These are phyloP conservation scores for Echiichthys vipera DNA, from an alignment of 2,797 vertebrate genomes.

Conservation along the genomic window DNA sequence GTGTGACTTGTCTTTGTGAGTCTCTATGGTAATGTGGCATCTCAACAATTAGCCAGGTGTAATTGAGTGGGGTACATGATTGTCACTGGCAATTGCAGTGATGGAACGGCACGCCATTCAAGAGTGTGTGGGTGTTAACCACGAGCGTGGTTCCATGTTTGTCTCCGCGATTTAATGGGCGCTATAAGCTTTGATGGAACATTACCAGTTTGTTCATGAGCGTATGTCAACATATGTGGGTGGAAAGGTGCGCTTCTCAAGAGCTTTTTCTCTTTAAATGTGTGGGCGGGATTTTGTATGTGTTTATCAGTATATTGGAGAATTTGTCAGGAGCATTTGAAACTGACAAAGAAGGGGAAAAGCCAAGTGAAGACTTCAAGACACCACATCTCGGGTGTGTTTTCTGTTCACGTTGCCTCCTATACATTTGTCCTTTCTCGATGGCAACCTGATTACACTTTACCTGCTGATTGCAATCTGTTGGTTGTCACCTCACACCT, in stretches of 20 bases:
- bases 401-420: neutral
- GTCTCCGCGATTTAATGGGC: constrained; percentile 67
- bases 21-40: constrained; percentile 55
- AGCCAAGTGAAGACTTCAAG: constrained; percentile 54
- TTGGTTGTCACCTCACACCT: constrained; percentile 31
- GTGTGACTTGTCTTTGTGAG: constrained; percentile 38
- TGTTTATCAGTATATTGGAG: constrained; percentile 70
- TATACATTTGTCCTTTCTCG: constrained; percentile 24
- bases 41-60: constrained; percentile 78
- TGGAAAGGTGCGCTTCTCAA: constrained; percentile 79
- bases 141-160: constrained; percentile 49
- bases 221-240: constrained; percentile 81
- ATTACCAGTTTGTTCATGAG: constrained; percentile 79
- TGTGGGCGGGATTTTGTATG: constrained; percentile 74
- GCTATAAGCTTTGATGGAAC: constrained; percentile 81
- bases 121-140: constrained; percentile 71
- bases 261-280: constrained; percentile 78
- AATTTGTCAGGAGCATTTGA: constrained; percentile 63
- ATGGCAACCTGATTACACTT: constrained; percentile 19
- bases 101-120: constrained; percentile 69
- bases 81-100: constrained; percentile 69
- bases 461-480: constrained; percentile 31
- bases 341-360: constrained; percentile 63
- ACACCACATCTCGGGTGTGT: neutral
- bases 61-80: constrained; percentile 75